Evolutionary conservation across 1,140 invertebrate species (phyloP).

Genomic region (Orius insidiosus): DNA sequence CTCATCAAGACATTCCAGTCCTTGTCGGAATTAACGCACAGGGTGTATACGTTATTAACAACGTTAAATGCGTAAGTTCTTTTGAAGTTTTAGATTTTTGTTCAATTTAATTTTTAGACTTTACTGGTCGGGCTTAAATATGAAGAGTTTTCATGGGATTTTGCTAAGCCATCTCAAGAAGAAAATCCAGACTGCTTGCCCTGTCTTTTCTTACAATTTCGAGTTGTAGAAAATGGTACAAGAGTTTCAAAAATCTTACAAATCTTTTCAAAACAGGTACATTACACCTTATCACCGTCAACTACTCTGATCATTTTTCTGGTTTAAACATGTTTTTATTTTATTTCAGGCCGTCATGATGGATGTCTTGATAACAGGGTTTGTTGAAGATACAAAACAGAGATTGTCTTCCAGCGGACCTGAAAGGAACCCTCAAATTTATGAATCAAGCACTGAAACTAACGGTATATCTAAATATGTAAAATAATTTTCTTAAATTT

Average conservation of each 20-base stretch:
- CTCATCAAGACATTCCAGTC: conserved; percentile 67
- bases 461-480: conserved; percentile 22
- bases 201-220: conserved; percentile 76
- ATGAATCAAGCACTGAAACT: conserved; percentile 25
- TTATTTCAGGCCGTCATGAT: conserved; percentile 57
- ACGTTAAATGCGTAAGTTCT: conserved; percentile 57
- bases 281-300: background rate
- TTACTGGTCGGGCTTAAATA: conserved; percentile 68
- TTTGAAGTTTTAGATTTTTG: conserved; percentile 3
- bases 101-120: conserved; percentile 36
- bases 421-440: conserved; percentile 21
- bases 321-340: conserved; percentile 5
- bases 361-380: conserved; percentile 75
- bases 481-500: no score
- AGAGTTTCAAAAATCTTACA: conserved; percentile 72
- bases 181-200: conserved; percentile 72
- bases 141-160: conserved; percentile 79
- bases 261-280: conserved; percentile 68
- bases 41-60: conserved; percentile 76
- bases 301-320: background rate
- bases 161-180: conserved; percentile 65
- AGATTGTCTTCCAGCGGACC: conserved; percentile 26
- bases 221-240: conserved; percentile 65
- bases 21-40: conserved; percentile 73
- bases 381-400: conserved; percentile 52